Base-by-base conservation (phyloP, 1,140 invertebrate genomes). In the Druon quercuslanigerum region DNA sequence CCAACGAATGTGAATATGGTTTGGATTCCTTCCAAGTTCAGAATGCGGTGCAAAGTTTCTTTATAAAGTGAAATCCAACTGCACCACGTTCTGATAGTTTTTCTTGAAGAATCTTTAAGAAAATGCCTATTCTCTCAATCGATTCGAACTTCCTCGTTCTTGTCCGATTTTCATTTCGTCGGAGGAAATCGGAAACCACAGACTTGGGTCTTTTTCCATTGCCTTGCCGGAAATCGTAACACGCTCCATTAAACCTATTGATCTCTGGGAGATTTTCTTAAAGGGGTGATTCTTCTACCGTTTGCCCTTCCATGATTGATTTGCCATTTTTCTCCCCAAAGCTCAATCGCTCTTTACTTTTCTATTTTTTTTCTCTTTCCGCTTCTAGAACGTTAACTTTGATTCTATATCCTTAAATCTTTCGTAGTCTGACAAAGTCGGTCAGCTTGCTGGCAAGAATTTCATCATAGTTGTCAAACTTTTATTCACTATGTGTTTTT, bases 201-300 rank as follows among this genome's bases (percentile, higher is more conserved):
- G 81, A 83, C 73, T 78, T 79, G 78, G 80, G 80, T 83, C 80
- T 81, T 79, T 72, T 78, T 83, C 81, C 79, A 79, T 70, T 75
- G 80, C 80, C 79, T 77, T 77, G 77, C 70, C 80, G 81, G 80
- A 79, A 83, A 84, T 83, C 80, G 80, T 78, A 79, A 78, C 73
- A 84, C 79, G 79, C 73, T 76, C 83, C 85, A 84, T 86, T 84
- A 84, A 84, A 79, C 79, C 82, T 81, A 83, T 86, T 84, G 79
- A 85, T 85, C 80, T 77, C 78, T 16, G 19, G 79, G 79, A 79
- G 80, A 81, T 83, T 80, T 84, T 81, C 79, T 82, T 81, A 77
- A 81, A 81, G 75, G 76, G 76, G 60, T 70, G 71, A 78, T 78
- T 83, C 76, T 74, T 74, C 57, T 72, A 74, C 73, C 51, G 54